These are phyloP conservation scores for Chaetodon trifascialis DNA, from an alignment of 2,113 vertebrate genomes.

Conservation along the genomic window DNA sequence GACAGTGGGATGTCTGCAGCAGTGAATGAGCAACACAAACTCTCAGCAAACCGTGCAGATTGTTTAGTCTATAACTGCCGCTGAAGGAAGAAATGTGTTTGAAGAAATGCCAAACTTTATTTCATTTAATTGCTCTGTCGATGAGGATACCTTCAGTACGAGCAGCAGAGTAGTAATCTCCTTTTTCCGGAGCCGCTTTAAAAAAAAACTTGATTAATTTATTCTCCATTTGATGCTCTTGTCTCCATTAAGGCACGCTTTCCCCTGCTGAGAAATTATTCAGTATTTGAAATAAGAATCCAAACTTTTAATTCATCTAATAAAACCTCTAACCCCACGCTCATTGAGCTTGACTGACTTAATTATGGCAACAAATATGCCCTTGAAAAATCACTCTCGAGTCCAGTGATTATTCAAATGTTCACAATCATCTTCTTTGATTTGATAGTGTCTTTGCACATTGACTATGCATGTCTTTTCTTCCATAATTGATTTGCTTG, in stretches of 20 bases:
- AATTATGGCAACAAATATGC: constrained; percentile 27
- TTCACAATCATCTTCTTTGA: constrained; percentile 52
- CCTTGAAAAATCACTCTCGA: constrained; percentile 50
- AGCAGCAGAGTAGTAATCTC: constrained; percentile 5
- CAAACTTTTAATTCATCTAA: constrained; percentile 23
- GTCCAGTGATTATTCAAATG: constrained; percentile 49
- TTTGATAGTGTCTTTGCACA: constrained; percentile 56
- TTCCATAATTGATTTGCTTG: constrained; percentile 78
- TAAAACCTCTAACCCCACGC: constrained; percentile 14
- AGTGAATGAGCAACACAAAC: constrained; percentile 5
- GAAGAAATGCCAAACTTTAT: constrained; percentile 34
- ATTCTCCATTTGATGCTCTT: constrained; percentile 15
- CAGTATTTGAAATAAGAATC: constrained; percentile 18
- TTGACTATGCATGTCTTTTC: constrained; percentile 70
- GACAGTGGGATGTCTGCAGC: constrained; percentile 25
- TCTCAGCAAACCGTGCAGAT: constrained; percentile 8
- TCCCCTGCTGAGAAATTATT: constrained; percentile 7
- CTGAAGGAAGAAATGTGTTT: constrained; percentile 23
- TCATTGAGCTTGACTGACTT: constrained; percentile 36
- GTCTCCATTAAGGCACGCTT: constrained; percentile 14
- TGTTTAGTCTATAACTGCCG: constrained; percentile 35
- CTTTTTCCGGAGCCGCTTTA: constrained; percentile 24
- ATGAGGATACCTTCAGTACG: constrained; percentile 25
- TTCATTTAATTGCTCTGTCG: constrained; percentile 32
- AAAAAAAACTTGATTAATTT: constrained; percentile 52